Conservation (phyloP, 2,113 vertebrate genomes). For the Tinamus guttatus region DNA sequence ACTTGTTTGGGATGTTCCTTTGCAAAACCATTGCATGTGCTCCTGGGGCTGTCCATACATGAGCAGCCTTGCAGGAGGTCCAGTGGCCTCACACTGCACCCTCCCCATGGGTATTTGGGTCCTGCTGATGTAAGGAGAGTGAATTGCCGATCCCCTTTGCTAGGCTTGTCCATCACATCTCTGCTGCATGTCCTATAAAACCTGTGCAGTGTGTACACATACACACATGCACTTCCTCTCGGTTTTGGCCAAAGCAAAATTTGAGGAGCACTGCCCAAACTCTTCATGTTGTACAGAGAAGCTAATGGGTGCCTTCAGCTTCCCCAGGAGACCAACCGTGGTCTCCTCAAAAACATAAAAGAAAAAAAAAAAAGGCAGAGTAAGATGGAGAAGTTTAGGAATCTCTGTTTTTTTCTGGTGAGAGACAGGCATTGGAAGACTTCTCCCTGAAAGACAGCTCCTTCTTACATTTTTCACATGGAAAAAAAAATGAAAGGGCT, state of each 20-base stretch:
- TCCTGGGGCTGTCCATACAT: not conserved
- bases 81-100: not conserved
- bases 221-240: not conserved
- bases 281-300: not conserved
- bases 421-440: not conserved
- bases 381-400: not conserved
- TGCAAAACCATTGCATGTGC: accelerated
- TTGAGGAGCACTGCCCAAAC: not conserved
- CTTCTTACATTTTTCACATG: not conserved
- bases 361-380: not conserved
- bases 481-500: not conserved
- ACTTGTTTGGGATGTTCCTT: not conserved
- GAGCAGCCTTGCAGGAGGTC: not conserved
- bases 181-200: not conserved
- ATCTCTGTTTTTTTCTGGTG: not conserved
- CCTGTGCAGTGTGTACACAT: accelerated
- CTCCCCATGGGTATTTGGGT: not conserved
- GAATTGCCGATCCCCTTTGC: not conserved
- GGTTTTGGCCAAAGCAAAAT: not conserved
- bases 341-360: not conserved
- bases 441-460: not conserved
- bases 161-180: not conserved
- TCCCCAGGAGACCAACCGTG: not conserved
- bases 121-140: not conserved
- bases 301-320: not conserved